Conservation (phyloP, 1,140 invertebrate species). For the Macrobrachium rosenbergii region DNA sequence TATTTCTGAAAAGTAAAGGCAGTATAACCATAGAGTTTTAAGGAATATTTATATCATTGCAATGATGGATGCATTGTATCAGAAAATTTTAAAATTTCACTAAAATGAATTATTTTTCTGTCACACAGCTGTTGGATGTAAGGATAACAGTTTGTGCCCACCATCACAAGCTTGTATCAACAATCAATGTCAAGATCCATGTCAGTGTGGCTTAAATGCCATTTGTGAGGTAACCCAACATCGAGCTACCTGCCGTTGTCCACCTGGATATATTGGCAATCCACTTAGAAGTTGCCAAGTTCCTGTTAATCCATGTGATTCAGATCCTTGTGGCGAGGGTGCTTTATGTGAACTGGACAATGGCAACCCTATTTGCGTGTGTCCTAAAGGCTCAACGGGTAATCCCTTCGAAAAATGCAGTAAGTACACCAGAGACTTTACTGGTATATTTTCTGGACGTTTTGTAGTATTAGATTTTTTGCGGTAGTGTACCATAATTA, state of each 20-base stretch:
- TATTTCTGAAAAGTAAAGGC: not conserved
- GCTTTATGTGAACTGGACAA: slow-evolving; percentile 88
- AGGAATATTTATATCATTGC: too few species aligned
- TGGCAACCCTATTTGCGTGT: slow-evolving; percentile 89
- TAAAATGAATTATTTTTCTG: not conserved
- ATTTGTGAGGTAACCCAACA: slow-evolving; percentile 90
- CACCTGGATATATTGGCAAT: slow-evolving; percentile 85
- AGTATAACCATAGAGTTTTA: not conserved
- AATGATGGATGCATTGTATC: not conserved
- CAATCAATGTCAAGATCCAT: slow-evolving; percentile 84
- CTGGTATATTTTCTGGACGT: too few species aligned
- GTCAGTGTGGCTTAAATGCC: slow-evolving; percentile 86
- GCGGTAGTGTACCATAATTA: not conserved
- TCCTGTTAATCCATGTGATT: slow-evolving; percentile 80
- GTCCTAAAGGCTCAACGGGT: slow-evolving; percentile 89
- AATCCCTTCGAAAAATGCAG: slow-evolving; percentile 93
- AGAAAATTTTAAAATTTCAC: not conserved
- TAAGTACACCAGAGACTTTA: slow-evolving; percentile 74
- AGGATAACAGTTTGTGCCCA: slow-evolving; percentile 67
- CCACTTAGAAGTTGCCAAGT: slow-evolving; percentile 76
- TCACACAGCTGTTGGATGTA: slow-evolving; percentile 48
- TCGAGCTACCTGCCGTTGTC: slow-evolving; percentile 85
- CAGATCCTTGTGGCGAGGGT: slow-evolving; percentile 86
- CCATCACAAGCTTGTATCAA: slow-evolving; percentile 74
- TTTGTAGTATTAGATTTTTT: too few species aligned